Percentiles rank a stretch among this genome's conserved stretches.
Evolutionary conservation across 2,888 invertebrate species (phyloP).

Genomic region (Tetragonisca angustula): DNA sequence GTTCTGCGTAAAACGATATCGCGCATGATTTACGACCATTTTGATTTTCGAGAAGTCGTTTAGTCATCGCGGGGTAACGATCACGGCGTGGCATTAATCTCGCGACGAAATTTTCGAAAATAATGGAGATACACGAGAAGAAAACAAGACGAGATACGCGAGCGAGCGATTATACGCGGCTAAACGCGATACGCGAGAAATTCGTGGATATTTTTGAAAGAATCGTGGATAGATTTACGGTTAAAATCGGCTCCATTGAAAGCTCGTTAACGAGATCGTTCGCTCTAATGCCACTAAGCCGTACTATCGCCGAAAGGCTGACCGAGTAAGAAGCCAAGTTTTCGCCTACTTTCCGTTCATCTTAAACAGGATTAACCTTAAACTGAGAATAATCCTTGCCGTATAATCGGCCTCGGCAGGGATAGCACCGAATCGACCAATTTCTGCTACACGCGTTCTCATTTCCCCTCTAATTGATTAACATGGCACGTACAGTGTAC

Average conservation of each 20-base stretch:
- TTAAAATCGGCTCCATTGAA: slow-evolving; percentile 70
- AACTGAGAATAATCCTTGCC: slow-evolving; percentile 76
- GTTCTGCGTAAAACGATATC: slow-evolving; percentile 5
- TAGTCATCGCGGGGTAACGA: background rate
- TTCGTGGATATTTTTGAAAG: slow-evolving; percentile 27
- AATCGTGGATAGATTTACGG: slow-evolving; percentile 36
- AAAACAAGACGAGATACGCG: background rate
- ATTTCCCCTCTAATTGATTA: background rate
- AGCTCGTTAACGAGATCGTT: slow-evolving; percentile 77
- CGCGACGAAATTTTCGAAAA: background rate
- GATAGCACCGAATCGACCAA: slow-evolving; percentile 49
- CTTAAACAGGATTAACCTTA: slow-evolving; percentile 79
- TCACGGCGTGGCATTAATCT: background rate
- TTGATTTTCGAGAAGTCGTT: slow-evolving; percentile 6
- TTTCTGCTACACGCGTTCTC: slow-evolving; percentile 21
- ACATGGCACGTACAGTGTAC: background rate
- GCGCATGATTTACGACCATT: slow-evolving; percentile 19
- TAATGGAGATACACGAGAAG: background rate
- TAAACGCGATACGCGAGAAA: background rate
- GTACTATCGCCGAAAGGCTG: slow-evolving; percentile 73
- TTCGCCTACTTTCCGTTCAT: slow-evolving; percentile 76
- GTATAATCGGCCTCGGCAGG: slow-evolving; percentile 63
- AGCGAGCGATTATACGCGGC: background rate
- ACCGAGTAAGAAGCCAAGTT: slow-evolving; percentile 77
- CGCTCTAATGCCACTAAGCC: slow-evolving; percentile 76